Percentiles rank a stretch among this genome's conserved stretches.
Evolutionary conservation across 2,888 invertebrate species (phyloP).

Genomic region (Chrysopilus asiliformis): DNA sequence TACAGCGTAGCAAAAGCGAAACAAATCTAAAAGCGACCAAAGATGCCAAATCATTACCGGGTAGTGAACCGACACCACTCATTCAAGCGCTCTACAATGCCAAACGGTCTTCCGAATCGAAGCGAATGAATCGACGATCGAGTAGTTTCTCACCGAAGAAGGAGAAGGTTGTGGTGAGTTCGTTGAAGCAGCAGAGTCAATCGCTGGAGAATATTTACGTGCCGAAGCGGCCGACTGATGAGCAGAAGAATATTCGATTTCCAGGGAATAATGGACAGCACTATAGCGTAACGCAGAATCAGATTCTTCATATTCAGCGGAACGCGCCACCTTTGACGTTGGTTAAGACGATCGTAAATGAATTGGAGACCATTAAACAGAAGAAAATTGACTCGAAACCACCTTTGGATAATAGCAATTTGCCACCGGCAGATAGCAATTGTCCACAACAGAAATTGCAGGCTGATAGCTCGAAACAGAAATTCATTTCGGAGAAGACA

Average conservation of each 20-base stretch:
- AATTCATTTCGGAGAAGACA: background rate
- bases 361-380: slow-evolving; percentile 47
- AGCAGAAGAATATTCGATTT: slow-evolving; percentile 66
- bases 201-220: slow-evolving; percentile 34
- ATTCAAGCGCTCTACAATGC: slow-evolving; percentile 41
- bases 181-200: slow-evolving; percentile 36
- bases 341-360: slow-evolving; percentile 58
- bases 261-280: slow-evolving; percentile 74
- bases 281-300: slow-evolving; percentile 83
- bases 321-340: slow-evolving; percentile 37
- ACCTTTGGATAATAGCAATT: slow-evolving; percentile 20
- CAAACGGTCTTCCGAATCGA: slow-evolving; percentile 20
- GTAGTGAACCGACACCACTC: slow-evolving; percentile 47
- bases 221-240: slow-evolving; percentile 27
- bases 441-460: slow-evolving; percentile 12
- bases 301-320: slow-evolving; percentile 68
- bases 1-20: slow-evolving; percentile 87
- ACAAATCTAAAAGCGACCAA: slow-evolving; percentile 66
- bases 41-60: slow-evolving; percentile 43
- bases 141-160: slow-evolving; percentile 33
- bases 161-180: slow-evolving; percentile 28
- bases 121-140: slow-evolving; percentile 27
- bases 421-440: slow-evolving; percentile 19
- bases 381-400: slow-evolving; percentile 22
- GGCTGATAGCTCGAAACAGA: background rate